These are phyloP conservation scores for Oncorhynchus masou DNA, from an alignment of 2,113 vertebrate genomes.

Conservation along the genomic window DNA sequence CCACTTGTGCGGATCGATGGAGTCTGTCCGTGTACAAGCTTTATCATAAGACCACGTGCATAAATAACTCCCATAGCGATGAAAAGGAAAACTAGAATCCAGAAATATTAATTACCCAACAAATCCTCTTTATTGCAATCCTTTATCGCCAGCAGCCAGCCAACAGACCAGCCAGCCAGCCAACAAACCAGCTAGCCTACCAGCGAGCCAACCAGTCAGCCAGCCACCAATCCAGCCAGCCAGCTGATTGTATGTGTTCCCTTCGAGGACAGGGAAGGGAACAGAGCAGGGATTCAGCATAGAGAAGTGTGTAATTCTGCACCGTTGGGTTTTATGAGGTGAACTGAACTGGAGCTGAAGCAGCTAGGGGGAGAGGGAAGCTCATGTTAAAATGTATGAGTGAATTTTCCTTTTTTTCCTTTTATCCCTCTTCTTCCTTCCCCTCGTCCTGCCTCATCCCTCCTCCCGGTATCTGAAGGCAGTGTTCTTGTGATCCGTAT, in stretches of 20 bases:
- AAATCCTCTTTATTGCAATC: slow-evolving; percentile 37
- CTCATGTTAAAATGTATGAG: slow-evolving; percentile 32
- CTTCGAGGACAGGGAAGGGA: slow-evolving; percentile 7
- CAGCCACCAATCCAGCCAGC: not conserved
- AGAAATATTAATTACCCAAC: slow-evolving; percentile 47
- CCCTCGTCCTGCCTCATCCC: not conserved
- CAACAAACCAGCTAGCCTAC: too few relatives aligned
- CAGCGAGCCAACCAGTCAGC: too few relatives aligned
- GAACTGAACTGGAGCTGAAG: slow-evolving; percentile 30
- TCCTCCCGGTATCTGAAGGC: not conserved
- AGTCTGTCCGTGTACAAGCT: not conserved
- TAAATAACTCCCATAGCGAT: slow-evolving; percentile 18
- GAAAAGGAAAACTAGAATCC: slow-evolving; percentile 38
- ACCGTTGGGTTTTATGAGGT: slow-evolving; percentile 42
- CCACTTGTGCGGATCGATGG: slow-evolving; percentile 25
- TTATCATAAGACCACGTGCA: not conserved
- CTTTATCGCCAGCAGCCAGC: slow-evolving; percentile 12
- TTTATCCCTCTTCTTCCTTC: slow-evolving; percentile 28
- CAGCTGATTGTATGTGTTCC: slow-evolving; percentile 40
- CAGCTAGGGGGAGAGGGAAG: not conserved
- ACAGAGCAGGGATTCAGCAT: not conserved
- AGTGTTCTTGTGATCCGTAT: not conserved
- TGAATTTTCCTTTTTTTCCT: slow-evolving; percentile 18
- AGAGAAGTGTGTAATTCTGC: slow-evolving; percentile 8
- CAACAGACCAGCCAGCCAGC: not conserved